phyloP scores from a whole-genome alignment of 2,113 vertebrate genomes.

The Tretioscincus oriximinensis region DNA sequence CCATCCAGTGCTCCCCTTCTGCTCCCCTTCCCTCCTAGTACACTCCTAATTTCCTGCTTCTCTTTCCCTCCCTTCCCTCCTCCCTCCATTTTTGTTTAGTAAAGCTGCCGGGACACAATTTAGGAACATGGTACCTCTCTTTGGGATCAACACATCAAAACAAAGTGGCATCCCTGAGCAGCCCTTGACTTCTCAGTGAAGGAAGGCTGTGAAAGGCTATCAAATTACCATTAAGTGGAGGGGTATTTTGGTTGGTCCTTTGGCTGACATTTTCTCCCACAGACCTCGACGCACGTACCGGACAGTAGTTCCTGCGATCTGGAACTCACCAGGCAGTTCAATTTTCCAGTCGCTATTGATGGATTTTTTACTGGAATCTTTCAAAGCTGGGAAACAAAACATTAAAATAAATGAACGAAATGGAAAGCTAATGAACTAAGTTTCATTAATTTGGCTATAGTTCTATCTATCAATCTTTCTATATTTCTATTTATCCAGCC shows the following conservation, averaged over 20 bases:
- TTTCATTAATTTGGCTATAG: neutral
- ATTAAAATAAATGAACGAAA: slow-evolving; percentile 3
- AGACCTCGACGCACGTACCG: slow-evolving; percentile 94
- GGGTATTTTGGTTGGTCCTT: slow-evolving; percentile 93
- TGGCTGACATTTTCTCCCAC: slow-evolving; percentile 99
- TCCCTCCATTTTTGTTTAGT: too few species aligned
- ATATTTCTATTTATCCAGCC: too few species aligned
- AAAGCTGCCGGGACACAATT: too few species aligned
- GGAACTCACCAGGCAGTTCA: slow-evolving; percentile 95
- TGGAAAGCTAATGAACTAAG: slow-evolving; percentile 11
- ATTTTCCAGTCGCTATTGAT: slow-evolving; percentile 99
- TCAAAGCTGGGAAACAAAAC: slow-evolving; percentile 79
- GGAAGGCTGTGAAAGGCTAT: slow-evolving; percentile 59
- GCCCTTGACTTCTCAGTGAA: slow-evolving; percentile 22
- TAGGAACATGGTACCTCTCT: neutral
- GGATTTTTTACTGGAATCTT: slow-evolving; percentile 90
- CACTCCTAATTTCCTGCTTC: too few species aligned
- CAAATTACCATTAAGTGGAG: slow-evolving; percentile 92
- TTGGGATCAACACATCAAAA: neutral
- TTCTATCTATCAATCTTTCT: too few species aligned
- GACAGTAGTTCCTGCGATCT: slow-evolving; percentile 94
- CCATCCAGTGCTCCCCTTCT: too few species aligned
- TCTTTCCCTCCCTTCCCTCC: too few species aligned
- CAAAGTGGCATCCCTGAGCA: slow-evolving; percentile 31
- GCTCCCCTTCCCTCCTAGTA: too few species aligned